Evolutionary conservation across 2,797 vertebrate species (phyloP), one percentile per base, ranked within the genome.

Genomic region (Peromyscus nudipes): DNA sequence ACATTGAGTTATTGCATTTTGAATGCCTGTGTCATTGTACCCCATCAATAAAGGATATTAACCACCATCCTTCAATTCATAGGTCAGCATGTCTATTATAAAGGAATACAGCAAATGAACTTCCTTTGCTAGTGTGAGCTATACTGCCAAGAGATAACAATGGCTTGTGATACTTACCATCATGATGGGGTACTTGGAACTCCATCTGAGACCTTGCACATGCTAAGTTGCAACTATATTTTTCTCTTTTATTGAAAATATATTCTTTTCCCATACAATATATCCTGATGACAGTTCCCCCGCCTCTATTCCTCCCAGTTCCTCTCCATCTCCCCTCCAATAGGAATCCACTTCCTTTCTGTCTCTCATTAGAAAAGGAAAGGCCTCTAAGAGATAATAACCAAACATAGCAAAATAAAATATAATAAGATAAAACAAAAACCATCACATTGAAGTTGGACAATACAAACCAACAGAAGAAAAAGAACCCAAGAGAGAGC

Each of bases 61-160:
- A 81, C 37, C 13, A 91, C 19, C 25, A 37, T 76, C 29, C 6
- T 92, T 13, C 57, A 43, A 80, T 34, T 94, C 52, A 71, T 5
- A 96, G 75, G 75, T 64, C 43, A 95, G n/a, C 40, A 94, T 92
- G 97, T 97, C 55, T 83, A 29, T 71, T 77, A 83, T 89, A 77
- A 95, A 40, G 4, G 6, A 80, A 86, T 43, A 73, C 69, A 46
- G 23, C 0, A 79, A 96, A 87, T 83, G 49, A 87, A 91, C 6
- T 10, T 65, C 87, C 49, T 55, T 34, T 62, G 9, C n/a, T 92
- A 86, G 79, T 17, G 17, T 71, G 46, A 17, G 4, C 25, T 84
- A 21, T 57, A 55, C 9, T 65, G 16, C 55, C 34, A 92, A 77
- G 31, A 40, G 9, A 19, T 65, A 82, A 88, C 11, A 77, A 86